Conservation (phyloP, 1,140 invertebrate species). For the Chironomus striatipennis region DNA sequence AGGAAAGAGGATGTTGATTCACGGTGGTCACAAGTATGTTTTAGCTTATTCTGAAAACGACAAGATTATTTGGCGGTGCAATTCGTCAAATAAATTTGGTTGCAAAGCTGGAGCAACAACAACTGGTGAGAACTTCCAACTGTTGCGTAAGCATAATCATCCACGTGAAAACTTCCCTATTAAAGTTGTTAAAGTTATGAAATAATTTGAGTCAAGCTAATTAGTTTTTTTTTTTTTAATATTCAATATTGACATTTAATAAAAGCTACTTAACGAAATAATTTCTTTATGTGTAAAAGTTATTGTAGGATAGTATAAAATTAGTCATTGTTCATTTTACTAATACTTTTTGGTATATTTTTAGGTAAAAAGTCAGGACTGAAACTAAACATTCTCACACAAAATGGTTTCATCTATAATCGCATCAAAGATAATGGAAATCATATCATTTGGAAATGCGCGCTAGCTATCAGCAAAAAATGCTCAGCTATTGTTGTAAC, state of each 20-base stretch:
- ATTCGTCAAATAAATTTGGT: not conserved
- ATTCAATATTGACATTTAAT: not conserved
- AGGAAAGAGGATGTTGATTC: not conserved
- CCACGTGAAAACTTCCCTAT: not conserved
- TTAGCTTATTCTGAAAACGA: not conserved
- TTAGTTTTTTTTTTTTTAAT: not conserved
- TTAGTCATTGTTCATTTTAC: not conserved
- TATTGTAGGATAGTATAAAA: not conserved
- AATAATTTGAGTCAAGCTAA: not conserved
- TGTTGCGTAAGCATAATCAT: not conserved
- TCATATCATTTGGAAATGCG: slow-evolving; percentile 5
- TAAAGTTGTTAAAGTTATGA: not conserved
- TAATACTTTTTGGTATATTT: not conserved
- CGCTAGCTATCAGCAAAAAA: not conserved
- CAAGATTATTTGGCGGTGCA: slow-evolving; percentile 1
- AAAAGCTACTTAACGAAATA: not conserved
- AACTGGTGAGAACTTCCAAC: not conserved
- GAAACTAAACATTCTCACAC: not conserved
- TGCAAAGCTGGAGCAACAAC: not conserved
- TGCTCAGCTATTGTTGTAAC: not conserved
- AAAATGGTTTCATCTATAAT: slow-evolving; percentile 5
- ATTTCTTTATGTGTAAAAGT: not conserved
- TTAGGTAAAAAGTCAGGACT: not conserved
- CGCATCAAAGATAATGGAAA: not conserved
- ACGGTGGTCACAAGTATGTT: not conserved